Base-by-base conservation (phyloP, 2,113 vertebrate species). In the Syngnathus floridae region DNA sequence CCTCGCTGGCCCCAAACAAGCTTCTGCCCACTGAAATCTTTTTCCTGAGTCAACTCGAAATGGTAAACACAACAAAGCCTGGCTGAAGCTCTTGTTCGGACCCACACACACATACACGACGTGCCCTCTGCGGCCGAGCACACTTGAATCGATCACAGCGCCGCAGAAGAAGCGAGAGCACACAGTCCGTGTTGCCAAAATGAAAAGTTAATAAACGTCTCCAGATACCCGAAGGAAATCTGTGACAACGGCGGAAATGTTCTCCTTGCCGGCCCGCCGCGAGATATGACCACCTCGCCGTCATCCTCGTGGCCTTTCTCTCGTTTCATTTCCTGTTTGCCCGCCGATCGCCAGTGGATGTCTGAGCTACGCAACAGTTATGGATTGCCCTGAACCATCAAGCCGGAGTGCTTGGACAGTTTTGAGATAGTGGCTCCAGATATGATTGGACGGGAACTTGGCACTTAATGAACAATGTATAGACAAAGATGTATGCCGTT, bases 311-410 rank as follows among this genome's bases (percentile, higher is more conserved):
- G 72, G 17, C 59, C 67, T 69, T 19, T 17, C 19, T 7, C 35
- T 54, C 26, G 43, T 82, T 84, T 79, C 68, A 85, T 86, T 84
- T 82, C 81, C 79, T 81, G 77, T 66, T 69, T 65, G 40, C 60
- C 73, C 67, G 73, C 54, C 70, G 68, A 76, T 78, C 76, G 64
- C 69, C 52, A 82, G 51, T 3, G 43, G 74, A 46, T 2, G 6
- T 16, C 13, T 14, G 13, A 13, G 51, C n/a, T 11, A 10, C 7
- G 22, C 21, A 26, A 13, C 51, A 22, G 45, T 19, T 48, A 4
- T 7, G 45, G 51, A 22, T 52, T 52, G n/a, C 51, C 21, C 10
- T 52, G 3, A 52, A 52, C 12, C 21, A 31, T 31, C 52, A 14
- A 55, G 9, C 12, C 1, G 12, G 12, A 41, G 40, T 41, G 11